Evolutionary conservation across 1,140 invertebrate genomes (phyloP), one percentile per base, ranked within the genome.

Genomic region (Drosophila punjabiensis): DNA sequence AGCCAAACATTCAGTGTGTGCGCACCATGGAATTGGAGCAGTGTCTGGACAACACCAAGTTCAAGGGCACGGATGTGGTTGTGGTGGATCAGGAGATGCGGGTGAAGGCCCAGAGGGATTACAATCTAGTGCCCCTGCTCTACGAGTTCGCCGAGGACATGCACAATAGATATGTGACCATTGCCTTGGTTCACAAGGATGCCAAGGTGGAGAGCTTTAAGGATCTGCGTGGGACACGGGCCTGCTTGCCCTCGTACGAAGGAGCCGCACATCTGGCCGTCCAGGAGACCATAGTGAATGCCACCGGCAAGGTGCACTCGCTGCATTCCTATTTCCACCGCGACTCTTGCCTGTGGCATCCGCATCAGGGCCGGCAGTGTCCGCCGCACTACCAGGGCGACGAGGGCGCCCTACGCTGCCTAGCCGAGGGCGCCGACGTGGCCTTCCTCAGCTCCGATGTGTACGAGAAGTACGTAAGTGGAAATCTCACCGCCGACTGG

Each of bases 361-460:
- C 94, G 3, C 82, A 93, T 8, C 56, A 67, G 18, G 79, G 78
- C 0, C 56, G 76, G 0, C 81, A 75, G 39, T 94, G 93, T 7
- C 92, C 91, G 3, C 48, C 76, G 14, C 78, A 80, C 28, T 94
- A 94, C 60, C 85, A 92, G 55, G 95, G 94, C 4, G 94, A 95
- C 64, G 92, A 94, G 75, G 95, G 96, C 5, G 96, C 98, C 5
- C 95, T 99, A 59, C 94, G 96, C 74, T 98, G 98, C 91, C 94
- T 99, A 10, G 94, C 96, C n/a, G 96, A 95, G 18, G 94, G 94
- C 24, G 97, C 95, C 30, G 97, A 99, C 91, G 97, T 99, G 1
- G 98, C 98, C 1, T 98, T 99, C 92, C 94, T 98, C 1, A 96
- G 96, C 62, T 94, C 95, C 62, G 95, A 95, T 50, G 95, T 95